Conservation (phyloP, 2,888 invertebrate species). For the Coremacera marginata region DNA sequence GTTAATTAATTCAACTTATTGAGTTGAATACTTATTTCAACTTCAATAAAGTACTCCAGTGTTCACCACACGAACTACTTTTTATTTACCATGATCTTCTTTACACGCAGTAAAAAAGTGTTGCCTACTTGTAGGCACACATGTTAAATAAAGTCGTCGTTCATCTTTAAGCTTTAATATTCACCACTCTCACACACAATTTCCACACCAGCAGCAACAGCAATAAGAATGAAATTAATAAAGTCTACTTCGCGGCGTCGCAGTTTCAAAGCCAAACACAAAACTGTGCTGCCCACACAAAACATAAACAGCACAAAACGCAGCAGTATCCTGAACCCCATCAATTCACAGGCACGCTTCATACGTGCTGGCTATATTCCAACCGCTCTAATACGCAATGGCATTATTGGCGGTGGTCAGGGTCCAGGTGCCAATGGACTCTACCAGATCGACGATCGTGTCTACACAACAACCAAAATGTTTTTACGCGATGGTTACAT, state of each 20-base stretch:
- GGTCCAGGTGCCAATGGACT: conserved; percentile 62
- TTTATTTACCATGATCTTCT: too few relatives aligned
- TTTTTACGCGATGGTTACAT: conserved; percentile 66
- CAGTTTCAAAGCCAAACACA: conserved; percentile 65
- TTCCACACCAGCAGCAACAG: background rate
- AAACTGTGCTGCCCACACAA: conserved; percentile 54
- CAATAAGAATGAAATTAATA: conserved; percentile 57
- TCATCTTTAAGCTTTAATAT: background rate
- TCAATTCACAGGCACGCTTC: conserved; percentile 52
- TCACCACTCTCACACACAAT: conserved; percentile 3
- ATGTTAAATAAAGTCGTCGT: conserved; percentile 1
- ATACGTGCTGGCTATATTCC: conserved; percentile 52
- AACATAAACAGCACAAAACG: conserved; percentile 43
- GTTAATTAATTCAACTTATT: too few relatives aligned
- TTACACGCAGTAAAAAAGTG: conserved; percentile 26
- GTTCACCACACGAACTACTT: too few relatives aligned
- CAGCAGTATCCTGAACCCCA: conserved; percentile 43
- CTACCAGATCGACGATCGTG: conserved; percentile 66
- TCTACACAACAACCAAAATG: conserved; percentile 66
- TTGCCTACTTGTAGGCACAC: conserved; percentile 46
- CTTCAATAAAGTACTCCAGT: too few relatives aligned
- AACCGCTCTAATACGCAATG: conserved; percentile 63
- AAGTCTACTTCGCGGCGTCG: conserved; percentile 65
- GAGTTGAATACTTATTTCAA: too few relatives aligned
- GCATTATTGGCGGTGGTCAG: conserved; percentile 62